Conservation (phyloP, 2,797 vertebrate species). For the Megalops cyprinoides region DNA sequence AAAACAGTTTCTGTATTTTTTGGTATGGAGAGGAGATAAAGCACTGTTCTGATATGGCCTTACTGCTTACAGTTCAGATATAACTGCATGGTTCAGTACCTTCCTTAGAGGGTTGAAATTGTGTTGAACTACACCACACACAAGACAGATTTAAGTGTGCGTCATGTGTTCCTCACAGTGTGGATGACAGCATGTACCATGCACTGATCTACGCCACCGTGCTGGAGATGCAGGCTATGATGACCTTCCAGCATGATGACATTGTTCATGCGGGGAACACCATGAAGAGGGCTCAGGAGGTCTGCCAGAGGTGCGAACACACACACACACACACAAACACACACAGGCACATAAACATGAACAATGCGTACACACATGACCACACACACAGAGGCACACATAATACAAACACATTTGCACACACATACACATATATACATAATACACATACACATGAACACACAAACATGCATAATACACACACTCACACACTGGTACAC, state of each 20-base stretch:
- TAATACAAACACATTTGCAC: too few relatives aligned
- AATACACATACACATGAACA: neutral
- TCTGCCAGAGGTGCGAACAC: conserved; percentile 79
- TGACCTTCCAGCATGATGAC: conserved; percentile 86
- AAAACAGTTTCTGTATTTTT: too few relatives aligned
- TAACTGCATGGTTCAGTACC: too few relatives aligned
- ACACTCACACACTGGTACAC: neutral
- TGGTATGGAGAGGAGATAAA: too few relatives aligned
- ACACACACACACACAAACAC: neutral
- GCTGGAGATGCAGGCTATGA: conserved; percentile 88
- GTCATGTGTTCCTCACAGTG: conserved; percentile 55
- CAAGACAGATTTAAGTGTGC: neutral
- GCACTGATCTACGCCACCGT: conserved; percentile 85
- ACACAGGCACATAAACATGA: neutral
- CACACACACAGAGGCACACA: too few relatives aligned
- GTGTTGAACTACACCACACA: too few relatives aligned
- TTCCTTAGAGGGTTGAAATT: too few relatives aligned
- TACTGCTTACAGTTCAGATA: too few relatives aligned
- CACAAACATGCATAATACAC: too few relatives aligned
- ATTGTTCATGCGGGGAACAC: conserved; percentile 78
- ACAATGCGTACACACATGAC: neutral
- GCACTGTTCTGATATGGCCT: too few relatives aligned
- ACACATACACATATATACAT: neutral
- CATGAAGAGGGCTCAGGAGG: conserved; percentile 84
- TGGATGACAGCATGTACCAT: conserved; percentile 84